Percentiles rank a stretch among this genome's conserved stretches.
Conservation (phyloP, 2,797 vertebrate genomes). For the Pangasius macronema region DNA sequence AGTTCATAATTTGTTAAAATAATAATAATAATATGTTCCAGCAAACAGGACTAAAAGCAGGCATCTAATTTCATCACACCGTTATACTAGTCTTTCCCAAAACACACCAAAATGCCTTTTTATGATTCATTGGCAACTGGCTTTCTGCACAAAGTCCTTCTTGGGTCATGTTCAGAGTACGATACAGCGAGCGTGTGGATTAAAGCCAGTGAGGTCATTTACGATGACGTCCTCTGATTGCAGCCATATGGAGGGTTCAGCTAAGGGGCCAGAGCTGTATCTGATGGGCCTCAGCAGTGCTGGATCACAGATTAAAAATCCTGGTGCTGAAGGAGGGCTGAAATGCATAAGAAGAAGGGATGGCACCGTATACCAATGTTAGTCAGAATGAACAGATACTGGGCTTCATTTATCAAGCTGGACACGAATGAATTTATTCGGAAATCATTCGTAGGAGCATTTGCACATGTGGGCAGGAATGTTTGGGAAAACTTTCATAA, state of each 20-base stretch:
- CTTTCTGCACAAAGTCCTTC: constrained; percentile 30
- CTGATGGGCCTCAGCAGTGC: background rate
- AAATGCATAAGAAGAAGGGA: background rate
- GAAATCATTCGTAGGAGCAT: background rate
- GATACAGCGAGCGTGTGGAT: constrained; percentile 50
- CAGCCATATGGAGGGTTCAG: constrained; percentile 68
- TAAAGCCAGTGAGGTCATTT: constrained; percentile 68
- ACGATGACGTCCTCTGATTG: constrained; percentile 67
- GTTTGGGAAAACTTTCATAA: background rate
- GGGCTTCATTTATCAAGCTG: background rate
- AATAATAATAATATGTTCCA: background rate
- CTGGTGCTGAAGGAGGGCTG: background rate
- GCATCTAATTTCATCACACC: background rate
- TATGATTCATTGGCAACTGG: constrained; percentile 21
- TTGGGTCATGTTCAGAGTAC: constrained; percentile 54
- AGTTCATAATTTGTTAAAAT: background rate
- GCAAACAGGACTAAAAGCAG: background rate
- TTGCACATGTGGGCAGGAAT: background rate
- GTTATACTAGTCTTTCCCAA: background rate
- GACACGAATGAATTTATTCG: background rate
- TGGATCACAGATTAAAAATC: background rate
- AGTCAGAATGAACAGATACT: too few species aligned
- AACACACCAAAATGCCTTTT: constrained; percentile 25
- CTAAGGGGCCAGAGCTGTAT: background rate
- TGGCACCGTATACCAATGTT: background rate